Percentiles rank a stretch among this genome's conserved stretches.
These are phyloP conservation scores for Synodontis membranacea DNA, from an alignment of 2,113 vertebrate species.

Conservation along the genomic window DNA sequence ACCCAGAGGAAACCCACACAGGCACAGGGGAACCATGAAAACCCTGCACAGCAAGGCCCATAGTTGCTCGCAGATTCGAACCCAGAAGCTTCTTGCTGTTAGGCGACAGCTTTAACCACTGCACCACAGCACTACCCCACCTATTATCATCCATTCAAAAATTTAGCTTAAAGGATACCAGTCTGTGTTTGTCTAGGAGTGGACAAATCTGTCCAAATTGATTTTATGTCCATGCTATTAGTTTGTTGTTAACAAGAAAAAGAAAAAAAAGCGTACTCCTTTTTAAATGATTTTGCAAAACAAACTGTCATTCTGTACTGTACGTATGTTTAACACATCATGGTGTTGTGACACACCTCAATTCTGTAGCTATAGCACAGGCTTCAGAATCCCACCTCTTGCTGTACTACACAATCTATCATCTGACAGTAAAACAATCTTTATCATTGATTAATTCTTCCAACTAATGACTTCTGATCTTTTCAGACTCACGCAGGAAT, in stretches of 20 bases:
- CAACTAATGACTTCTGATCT: background rate
- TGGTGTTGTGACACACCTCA: background rate
- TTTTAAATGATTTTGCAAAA: background rate
- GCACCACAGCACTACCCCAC: no score
- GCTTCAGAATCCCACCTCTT: background rate
- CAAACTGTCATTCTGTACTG: background rate
- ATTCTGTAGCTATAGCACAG: background rate
- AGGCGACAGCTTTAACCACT: no score
- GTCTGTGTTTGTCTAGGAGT: background rate
- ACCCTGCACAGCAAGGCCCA: no score
- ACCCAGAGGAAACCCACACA: no score
- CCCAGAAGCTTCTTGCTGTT: no score
- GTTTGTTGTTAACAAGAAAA: conserved; percentile 1
- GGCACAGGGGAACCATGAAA: no score
- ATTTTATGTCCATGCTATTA: background rate
- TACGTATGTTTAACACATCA: background rate
- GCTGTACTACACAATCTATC: background rate
- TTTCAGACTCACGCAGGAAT: background rate
- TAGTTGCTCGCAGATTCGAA: no score
- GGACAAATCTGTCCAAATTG: background rate
- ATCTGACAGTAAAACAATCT: background rate
- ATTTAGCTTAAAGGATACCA: background rate
- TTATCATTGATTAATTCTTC: background rate
- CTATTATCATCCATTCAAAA: no score
- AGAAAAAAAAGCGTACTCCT: background rate